Evolutionary conservation across 2,888 invertebrate genomes (phyloP).

Genomic region (Eucriotettix oculatus): DNA sequence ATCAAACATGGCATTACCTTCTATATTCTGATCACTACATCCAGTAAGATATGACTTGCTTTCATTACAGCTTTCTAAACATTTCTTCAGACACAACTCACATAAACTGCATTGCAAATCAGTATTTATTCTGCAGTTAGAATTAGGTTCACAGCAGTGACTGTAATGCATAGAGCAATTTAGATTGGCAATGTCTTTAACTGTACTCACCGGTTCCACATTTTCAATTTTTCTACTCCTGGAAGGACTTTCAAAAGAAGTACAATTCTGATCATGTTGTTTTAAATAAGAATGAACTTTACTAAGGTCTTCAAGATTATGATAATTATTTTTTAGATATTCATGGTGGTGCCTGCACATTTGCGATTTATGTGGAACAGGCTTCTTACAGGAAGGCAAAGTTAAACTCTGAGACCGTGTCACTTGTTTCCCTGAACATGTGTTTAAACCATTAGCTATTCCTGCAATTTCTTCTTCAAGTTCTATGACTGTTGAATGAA

Average conservation of each 20-base stretch:
- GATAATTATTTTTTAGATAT: not conserved
- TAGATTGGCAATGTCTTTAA: not conserved
- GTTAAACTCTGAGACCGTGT: slow-evolving; percentile 4
- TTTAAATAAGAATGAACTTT: slow-evolving; percentile 11
- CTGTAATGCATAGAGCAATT: not conserved
- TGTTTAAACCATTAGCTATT: not conserved
- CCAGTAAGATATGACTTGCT: not conserved
- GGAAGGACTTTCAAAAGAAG: slow-evolving; percentile 9
- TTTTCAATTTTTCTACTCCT: slow-evolving; percentile 1
- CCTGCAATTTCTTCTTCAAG: slow-evolving; percentile 12
- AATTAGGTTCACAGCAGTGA: not conserved
- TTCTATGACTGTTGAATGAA: slow-evolving; percentile 13
- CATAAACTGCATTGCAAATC: not conserved
- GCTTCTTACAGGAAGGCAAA: not conserved
- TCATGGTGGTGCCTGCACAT: slow-evolving; percentile 5
- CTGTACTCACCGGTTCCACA: not conserved
- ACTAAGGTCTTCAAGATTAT: too few species aligned
- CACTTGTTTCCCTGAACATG: not conserved
- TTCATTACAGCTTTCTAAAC: too few species aligned
- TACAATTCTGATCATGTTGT: slow-evolving; percentile 22
- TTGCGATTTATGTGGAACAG: not conserved
- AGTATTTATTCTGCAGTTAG: not conserved
- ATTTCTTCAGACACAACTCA: too few species aligned
- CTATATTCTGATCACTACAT: not conserved
- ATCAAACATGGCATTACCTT: slow-evolving; percentile 7